A percentile compares a stretch with the other conserved stretches of the same genome.
Evolutionary conservation across 2,797 vertebrate genomes (phyloP).

Genomic region (Centroberyx gerrardi): DNA sequence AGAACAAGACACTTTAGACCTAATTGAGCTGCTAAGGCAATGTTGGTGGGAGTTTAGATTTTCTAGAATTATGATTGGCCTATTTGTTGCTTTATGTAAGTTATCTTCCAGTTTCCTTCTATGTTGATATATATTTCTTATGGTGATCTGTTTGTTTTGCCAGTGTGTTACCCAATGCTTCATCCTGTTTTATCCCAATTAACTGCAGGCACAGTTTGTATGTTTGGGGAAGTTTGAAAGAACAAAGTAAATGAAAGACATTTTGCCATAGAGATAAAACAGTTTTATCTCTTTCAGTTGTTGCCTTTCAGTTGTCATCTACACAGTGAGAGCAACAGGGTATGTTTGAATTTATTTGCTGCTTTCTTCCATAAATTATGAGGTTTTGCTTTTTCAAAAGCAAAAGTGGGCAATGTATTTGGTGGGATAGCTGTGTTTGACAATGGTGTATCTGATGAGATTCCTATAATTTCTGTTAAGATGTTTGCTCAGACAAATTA

Average conservation of each 20-base stretch:
- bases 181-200: not conserved
- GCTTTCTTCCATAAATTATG: conserved; percentile 14
- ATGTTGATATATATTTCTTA: no score
- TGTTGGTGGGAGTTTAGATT: no score
- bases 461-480: not conserved
- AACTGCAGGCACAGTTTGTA: not conserved
- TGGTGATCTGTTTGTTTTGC: no score
- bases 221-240: not conserved
- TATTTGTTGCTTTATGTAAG: no score
- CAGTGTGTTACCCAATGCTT: no score
- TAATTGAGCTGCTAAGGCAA: no score
- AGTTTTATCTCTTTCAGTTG: conserved; percentile 57
- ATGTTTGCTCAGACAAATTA: not conserved
- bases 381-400: no score
- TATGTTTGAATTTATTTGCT: conserved; percentile 66
- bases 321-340: conserved; percentile 67
- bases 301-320: conserved; percentile 46
- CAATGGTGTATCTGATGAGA: not conserved
- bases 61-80: no score
- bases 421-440: conserved; percentile 35
- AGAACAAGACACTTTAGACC: no score
- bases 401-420: no score
- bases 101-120: no score
- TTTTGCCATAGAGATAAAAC: conserved; percentile 39
- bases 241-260: conserved; percentile 30